These are phyloP conservation scores for Macaria liturata DNA, from an alignment of 2,888 invertebrate species.

Conservation along the genomic window DNA sequence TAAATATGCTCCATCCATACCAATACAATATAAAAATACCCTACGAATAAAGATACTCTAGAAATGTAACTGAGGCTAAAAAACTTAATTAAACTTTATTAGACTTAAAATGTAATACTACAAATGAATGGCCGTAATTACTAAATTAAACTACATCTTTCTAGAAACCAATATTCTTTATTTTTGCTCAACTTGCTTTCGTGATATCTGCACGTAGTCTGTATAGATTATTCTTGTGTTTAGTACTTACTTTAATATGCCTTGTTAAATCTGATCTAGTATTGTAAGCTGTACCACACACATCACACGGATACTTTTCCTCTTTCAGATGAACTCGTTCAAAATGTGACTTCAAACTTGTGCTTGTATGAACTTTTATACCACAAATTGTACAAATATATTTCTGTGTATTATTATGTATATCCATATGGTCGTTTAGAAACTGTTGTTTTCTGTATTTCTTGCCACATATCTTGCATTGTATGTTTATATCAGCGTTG, in stretches of 20 bases:
- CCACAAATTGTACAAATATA: slow-evolving; percentile 35
- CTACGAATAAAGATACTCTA: too few relatives aligned
- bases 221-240: too few relatives aligned
- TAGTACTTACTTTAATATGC: not conserved
- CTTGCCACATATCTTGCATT: slow-evolving; percentile 40
- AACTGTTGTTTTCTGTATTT: slow-evolving; percentile 27
- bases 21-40: too few relatives aligned
- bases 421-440: slow-evolving; percentile 30
- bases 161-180: too few relatives aligned
- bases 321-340: not conserved
- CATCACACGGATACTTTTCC: slow-evolving; percentile 1
- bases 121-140: too few relatives aligned
- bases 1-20: too few relatives aligned
- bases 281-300: slow-evolving; percentile 2
- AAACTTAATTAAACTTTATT: too few relatives aligned
- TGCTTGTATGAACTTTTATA: not conserved
- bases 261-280: not conserved
- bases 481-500: slow-evolving; percentile 15
- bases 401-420: slow-evolving; percentile 31
- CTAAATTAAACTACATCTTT: too few relatives aligned
- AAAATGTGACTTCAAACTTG: slow-evolving; percentile 2
- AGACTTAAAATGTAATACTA: too few relatives aligned
- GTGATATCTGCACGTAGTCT: too few relatives aligned
- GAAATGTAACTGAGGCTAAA: too few relatives aligned
- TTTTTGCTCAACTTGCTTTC: too few relatives aligned